Conservation (phyloP, 2,888 invertebrate genomes). For the Eremobia ochroleuca region DNA sequence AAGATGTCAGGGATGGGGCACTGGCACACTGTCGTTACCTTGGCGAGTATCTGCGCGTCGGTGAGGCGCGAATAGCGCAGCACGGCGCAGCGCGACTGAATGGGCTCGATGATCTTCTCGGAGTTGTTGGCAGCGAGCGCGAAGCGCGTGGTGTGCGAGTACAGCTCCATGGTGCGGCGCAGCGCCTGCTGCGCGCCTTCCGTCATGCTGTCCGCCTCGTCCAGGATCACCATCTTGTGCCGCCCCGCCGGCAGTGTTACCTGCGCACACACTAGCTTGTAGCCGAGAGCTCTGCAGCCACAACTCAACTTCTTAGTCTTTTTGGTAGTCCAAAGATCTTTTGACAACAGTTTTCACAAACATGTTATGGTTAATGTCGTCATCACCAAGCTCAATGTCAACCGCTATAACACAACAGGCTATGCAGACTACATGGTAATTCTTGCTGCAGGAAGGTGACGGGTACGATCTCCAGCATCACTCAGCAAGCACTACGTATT, state of each 20-base stretch:
- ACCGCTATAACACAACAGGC: no score
- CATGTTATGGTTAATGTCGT: not conserved
- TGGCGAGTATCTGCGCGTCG: constrained; percentile 97
- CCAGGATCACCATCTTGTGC: constrained; percentile 99
- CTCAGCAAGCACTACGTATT: no score
- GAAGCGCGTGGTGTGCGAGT: constrained; percentile 98
- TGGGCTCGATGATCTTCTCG: constrained; percentile 99
- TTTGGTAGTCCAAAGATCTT: not conserved
- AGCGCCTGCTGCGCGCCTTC: constrained; percentile 99
- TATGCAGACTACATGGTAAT: no score
- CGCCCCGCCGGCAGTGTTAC: constrained; percentile 97
- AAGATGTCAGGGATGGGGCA: not conserved
- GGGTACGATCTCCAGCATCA: no score
- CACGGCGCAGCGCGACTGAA: constrained; percentile 99
- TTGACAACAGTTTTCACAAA: not conserved
- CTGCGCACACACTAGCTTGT: constrained; percentile 61
- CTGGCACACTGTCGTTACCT: constrained; percentile 67
- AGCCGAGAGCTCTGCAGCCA: not conserved
- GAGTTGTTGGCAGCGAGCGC: constrained; percentile 99
- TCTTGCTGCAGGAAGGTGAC: no score
- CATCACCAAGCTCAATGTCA: no score
- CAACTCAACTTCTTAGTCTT: not conserved
- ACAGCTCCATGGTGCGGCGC: constrained; percentile 99
- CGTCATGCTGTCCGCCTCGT: constrained; percentile 99
- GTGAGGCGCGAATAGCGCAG: constrained; percentile 97